These are phyloP conservation scores for Philypnodon macrostomus DNA, from an alignment of 2,797 vertebrate genomes.

Conservation along the genomic window DNA sequence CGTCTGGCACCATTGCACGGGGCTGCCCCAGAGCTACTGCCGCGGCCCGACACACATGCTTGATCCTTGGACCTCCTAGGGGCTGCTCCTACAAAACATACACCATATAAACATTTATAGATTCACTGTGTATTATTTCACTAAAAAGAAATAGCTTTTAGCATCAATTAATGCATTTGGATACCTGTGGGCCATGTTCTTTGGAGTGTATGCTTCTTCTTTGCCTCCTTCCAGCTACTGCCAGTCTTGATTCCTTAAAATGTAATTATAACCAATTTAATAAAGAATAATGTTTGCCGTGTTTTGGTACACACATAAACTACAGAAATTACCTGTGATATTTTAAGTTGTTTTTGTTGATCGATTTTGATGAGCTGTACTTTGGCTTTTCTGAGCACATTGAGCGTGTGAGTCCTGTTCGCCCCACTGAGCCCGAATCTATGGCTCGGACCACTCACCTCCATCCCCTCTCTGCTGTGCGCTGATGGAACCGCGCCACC, in stretches of 20 bases:
- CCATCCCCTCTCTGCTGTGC: slow-evolving; percentile 33
- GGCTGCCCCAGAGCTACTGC: slow-evolving; percentile 89
- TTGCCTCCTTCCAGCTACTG: slow-evolving; percentile 54
- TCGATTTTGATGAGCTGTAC: slow-evolving; percentile 93
- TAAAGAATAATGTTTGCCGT: too few relatives aligned
- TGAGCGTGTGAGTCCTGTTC: slow-evolving; percentile 87
- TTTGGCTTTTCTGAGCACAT: slow-evolving; percentile 87
- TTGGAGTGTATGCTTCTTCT: slow-evolving; percentile 41
- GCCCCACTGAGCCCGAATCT: slow-evolving; percentile 79
- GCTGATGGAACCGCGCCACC: slow-evolving; percentile 11
- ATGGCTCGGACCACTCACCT: slow-evolving; percentile 53
- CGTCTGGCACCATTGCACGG: slow-evolving; percentile 89
- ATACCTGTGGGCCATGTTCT: slow-evolving; percentile 67
- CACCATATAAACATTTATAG: too few relatives aligned
- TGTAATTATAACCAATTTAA: too few relatives aligned
- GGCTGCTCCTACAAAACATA: slow-evolving; percentile 65
- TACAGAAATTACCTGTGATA: slow-evolving; percentile 81
- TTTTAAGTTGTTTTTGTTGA: slow-evolving; percentile 85
- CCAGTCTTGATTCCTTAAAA: slow-evolving; percentile 45
- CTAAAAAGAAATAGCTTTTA: too few relatives aligned
- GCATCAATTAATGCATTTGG: too few relatives aligned
- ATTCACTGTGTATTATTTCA: background rate
- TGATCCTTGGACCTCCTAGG: slow-evolving; percentile 85
- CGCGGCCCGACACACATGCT: slow-evolving; percentile 90
- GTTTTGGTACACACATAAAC: too few relatives aligned